Conservation (phyloP, 92 coral and sea anemone genomes). For the Epizoanthus scotinus region DNA sequence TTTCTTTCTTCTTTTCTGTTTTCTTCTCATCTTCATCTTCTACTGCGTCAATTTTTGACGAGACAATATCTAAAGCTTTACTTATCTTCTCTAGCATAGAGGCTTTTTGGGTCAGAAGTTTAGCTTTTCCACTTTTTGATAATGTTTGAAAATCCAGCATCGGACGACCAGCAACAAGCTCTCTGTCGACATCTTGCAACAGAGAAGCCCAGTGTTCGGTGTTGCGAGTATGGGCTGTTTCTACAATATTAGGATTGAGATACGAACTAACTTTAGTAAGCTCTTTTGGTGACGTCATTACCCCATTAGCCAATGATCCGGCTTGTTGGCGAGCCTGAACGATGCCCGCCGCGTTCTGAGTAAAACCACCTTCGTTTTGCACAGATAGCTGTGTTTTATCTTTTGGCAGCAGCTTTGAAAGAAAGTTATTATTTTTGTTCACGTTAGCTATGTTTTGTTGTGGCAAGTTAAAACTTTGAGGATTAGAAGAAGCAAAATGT, state of each 20-base stretch:
- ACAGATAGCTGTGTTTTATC: background rate
- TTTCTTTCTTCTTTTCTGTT: background rate
- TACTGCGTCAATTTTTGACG: constrained; percentile 45
- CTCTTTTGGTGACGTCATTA: background rate
- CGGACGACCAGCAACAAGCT: background rate
- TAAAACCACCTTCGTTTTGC: background rate
- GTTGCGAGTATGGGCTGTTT: background rate
- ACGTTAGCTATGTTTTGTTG: background rate
- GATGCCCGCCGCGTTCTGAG: background rate
- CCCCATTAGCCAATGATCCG: background rate
- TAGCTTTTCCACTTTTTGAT: constrained; percentile 29
- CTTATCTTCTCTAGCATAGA: constrained; percentile 76
- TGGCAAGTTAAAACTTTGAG: background rate
- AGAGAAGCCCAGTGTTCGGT: constrained; percentile 32
- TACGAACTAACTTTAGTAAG: background rate
- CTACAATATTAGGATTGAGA: background rate
- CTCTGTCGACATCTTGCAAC: constrained; percentile 20
- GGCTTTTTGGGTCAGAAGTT: constrained; percentile 59
- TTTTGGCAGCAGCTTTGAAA: too few species aligned
- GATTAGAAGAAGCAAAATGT: background rate
- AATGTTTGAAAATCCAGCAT: background rate
- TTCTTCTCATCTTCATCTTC: background rate
- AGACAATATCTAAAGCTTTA: constrained; percentile 70
- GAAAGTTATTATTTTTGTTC: background rate
- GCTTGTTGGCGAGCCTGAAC: background rate